Evolutionary conservation across 2,888 invertebrate genomes (phyloP), one percentile per base, ranked within the genome.

Genomic region (Meandrusa payeni): DNA sequence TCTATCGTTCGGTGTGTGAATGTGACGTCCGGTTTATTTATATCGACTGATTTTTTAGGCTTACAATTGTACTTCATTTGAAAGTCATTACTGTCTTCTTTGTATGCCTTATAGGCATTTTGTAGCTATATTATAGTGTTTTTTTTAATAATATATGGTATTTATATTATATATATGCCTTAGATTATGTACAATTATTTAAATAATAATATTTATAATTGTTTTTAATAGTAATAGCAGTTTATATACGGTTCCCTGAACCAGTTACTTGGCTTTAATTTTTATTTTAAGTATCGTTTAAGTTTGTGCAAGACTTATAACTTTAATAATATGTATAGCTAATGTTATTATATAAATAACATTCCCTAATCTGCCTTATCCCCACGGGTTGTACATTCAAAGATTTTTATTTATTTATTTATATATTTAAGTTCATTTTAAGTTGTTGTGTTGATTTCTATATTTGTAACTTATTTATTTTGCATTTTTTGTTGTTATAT

Each of bases 241-340:
- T 45, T 10, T 59, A 55, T 61, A 28, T 61, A 54, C 57, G 55
- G 56, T 57, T 61, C 52, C 15, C 11, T 17, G 36, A 47, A 64
- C 62, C 61, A 64, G 69, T 74, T n/a, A 71, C 74, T 69, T 76
- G 79, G 80, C 81, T 81, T 81, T 82, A 81, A 82, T 80, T 37
- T 42, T 34, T n/a, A n/a, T n/a, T 23, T 11, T 39, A 29, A 29
- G 29, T 40, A 75, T 71, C 62, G 59, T 68, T 80, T 79, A 76
- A 75, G 71, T 49, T 58, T 59, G 53, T 69, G 45, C 69, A 66
- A 68, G 64, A 59, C 65, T 52, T 55, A 11, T 40, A 19, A 19
- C 33, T 39, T 48, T 39, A 50, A 51, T 27, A 40, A 43, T 15
- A 41, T 53, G 31, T 48, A 31, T 15, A 33, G 26, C 7, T 17